phyloP scores from a whole-genome alignment of 2,888 invertebrate genomes.

The Cephus nigrinus region DNA sequence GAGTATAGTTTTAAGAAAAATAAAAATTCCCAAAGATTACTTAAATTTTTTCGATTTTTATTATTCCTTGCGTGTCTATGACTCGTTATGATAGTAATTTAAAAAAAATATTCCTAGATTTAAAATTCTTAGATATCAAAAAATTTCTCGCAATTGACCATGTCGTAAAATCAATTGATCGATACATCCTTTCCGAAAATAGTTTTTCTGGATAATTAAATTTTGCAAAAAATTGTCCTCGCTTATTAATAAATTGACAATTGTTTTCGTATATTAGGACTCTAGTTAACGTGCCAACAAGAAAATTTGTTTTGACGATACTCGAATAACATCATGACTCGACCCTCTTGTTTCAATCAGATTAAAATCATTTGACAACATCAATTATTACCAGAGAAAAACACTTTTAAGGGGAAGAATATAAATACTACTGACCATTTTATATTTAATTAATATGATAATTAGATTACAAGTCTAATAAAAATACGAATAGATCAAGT shows the following conservation, averaged over 20 bases:
- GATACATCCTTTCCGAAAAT: not conserved
- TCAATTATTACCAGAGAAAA: not conserved
- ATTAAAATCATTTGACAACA: not conserved
- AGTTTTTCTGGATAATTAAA: not conserved
- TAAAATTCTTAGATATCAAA: too few species aligned
- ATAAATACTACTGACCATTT: not conserved
- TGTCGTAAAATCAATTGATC: too few species aligned
- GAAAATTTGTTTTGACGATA: not conserved
- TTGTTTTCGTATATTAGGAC: not conserved
- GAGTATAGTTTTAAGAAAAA: not conserved
- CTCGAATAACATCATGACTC: not conserved
- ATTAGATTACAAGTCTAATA: not conserved
- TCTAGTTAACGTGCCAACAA: not conserved
- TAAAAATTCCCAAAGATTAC: too few species aligned
- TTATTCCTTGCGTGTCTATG: too few species aligned
- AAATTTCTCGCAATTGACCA: too few species aligned
- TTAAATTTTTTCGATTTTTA: too few species aligned
- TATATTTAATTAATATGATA: not conserved
- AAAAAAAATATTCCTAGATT: too few species aligned
- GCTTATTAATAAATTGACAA: not conserved
- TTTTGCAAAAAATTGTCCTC: not conserved
- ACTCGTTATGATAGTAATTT: too few species aligned
- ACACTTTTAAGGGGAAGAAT: not conserved
- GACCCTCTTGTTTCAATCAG: not conserved
- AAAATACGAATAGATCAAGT: not conserved